phyloP scores from a whole-genome alignment of 2,113 vertebrate genomes.

The Labeo catla region DNA sequence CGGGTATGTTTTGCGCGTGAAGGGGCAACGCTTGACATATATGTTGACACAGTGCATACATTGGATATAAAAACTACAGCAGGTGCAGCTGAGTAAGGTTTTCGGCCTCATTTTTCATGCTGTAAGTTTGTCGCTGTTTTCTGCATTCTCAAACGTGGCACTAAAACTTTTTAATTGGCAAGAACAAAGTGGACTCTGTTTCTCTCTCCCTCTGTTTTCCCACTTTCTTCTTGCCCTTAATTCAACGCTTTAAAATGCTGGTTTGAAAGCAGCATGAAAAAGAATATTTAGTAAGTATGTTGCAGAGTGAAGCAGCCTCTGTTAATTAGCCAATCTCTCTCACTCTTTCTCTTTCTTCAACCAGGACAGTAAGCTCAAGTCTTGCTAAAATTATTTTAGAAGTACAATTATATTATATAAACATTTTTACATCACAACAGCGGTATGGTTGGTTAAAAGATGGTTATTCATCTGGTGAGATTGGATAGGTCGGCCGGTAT shows the following conservation, averaged over 20 bases:
- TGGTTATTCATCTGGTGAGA: neutral
- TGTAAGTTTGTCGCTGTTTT: constrained; percentile 1
- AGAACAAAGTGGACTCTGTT: neutral
- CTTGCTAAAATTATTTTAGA: neutral
- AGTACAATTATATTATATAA: neutral
- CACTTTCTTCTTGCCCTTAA: constrained; percentile 39
- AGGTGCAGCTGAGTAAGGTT: constrained; percentile 48
- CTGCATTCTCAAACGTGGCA: neutral
- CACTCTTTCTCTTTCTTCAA: neutral
- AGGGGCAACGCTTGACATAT: constrained; percentile 9
- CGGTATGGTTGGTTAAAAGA: neutral
- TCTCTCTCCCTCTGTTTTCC: constrained; percentile 8
- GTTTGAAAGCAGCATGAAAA: constrained; percentile 42
- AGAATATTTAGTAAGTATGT: constrained; percentile 43
- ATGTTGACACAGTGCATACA: constrained; percentile 44
- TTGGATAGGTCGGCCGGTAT: neutral
- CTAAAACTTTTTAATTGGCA: constrained; percentile 54
- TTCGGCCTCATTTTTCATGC: constrained; percentile 21
- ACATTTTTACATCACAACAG: neutral
- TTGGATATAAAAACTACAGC: constrained; percentile 12
- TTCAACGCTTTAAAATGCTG: constrained; percentile 42
- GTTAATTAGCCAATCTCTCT: constrained; percentile 21
- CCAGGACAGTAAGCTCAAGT: no score
- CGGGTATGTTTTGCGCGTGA: constrained; percentile 1
- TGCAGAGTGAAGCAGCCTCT: neutral